A percentile compares a stretch with the other conserved stretches of the same genome.
Evolutionary conservation across 1,140 invertebrate species (phyloP).

Genomic region (Heliconius himera): DNA sequence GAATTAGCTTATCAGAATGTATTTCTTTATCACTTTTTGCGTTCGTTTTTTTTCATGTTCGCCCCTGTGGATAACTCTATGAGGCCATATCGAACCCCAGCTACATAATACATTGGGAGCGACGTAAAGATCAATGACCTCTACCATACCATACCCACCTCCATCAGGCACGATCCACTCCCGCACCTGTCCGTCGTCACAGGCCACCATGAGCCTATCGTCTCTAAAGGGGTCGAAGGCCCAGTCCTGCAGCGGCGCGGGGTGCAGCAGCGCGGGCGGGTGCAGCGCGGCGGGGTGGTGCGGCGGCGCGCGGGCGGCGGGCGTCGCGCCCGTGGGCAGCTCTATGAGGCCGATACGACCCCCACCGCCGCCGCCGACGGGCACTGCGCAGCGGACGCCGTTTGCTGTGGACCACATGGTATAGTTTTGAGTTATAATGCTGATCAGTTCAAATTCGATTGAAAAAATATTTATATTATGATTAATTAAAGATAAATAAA

Average conservation of each 20-base stretch:
- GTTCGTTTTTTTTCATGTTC: too few relatives aligned
- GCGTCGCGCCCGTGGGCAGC: constrained; percentile 84
- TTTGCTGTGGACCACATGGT: constrained; percentile 84
- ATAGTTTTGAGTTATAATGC: not conserved
- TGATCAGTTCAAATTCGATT: too few relatives aligned
- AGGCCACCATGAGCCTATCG: constrained; percentile 90
- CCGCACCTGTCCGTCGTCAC: constrained; percentile 94
- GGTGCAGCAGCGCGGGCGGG: constrained; percentile 93
- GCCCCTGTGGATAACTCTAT: too few relatives aligned
- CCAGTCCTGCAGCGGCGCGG: constrained; percentile 94
- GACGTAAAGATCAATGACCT: too few relatives aligned
- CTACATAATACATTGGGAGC: too few relatives aligned
- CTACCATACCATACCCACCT: constrained; percentile 57
- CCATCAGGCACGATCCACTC: constrained; percentile 90
- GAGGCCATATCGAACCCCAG: too few relatives aligned
- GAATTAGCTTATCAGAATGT: too few relatives aligned
- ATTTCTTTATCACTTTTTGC: too few relatives aligned
- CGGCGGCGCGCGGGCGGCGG: constrained; percentile 86
- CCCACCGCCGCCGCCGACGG: constrained; percentile 90
- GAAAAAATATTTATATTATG: too few relatives aligned
- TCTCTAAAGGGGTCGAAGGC: constrained; percentile 96
- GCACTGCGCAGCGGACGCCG: constrained; percentile 91
- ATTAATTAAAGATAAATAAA: too few relatives aligned
- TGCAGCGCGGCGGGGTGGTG: constrained; percentile 84
- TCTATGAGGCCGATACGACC: constrained; percentile 95